Base-by-base conservation (phyloP, 2,888 invertebrate species). In the Protophormia terraenovae region DNA sequence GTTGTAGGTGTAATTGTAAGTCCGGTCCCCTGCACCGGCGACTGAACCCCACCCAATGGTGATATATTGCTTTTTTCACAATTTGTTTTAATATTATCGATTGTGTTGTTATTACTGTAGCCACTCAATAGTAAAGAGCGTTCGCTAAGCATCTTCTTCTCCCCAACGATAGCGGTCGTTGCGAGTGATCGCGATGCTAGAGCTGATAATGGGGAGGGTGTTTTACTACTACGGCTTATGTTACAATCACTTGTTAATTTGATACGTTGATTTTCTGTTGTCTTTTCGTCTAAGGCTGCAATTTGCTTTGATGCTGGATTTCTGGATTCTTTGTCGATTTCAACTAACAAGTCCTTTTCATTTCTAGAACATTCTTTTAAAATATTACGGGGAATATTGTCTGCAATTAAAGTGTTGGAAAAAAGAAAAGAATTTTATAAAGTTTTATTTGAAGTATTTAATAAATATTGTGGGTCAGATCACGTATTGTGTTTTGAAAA, bases 71-170 rank as follows among this genome's bases (percentile, higher is more conserved):
- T 86, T 67, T 88, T 90, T 84, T 92, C 90, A 87, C 91, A 92
- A 79, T 90, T 88, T 86, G 90, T 90, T 86, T 91, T 91, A 81
- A 87, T 89, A 86, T 89, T 91, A 73, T 92, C 91, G 83, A 90
- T 89, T 86, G 89, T 88, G 77, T 89, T 91, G 87, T 90, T 92
- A 86, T 90, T 90, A 58, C 71, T 81, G 67, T 86, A 84, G 29
- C 88, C 89, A 89, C 90, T 91, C 81, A 92, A 88, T 88, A 92
- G 87, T 76, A 92, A 86, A 86, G 92, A 92, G 35, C 91, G 91
- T 90, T 93, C 93, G 87, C 92, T 92, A 83, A 93, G 91, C 93
- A 93, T 93, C 87, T 91, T 93, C 75, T 89, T 92, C 87, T 90
- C 92, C 76, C 88, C 89, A 72, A 85, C 78, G 84, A 78, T 82